Percentiles rank a stretch among this genome's conserved stretches.
phyloP scores from a whole-genome alignment of 2,888 invertebrate genomes.

The Lithosia quadra region DNA sequence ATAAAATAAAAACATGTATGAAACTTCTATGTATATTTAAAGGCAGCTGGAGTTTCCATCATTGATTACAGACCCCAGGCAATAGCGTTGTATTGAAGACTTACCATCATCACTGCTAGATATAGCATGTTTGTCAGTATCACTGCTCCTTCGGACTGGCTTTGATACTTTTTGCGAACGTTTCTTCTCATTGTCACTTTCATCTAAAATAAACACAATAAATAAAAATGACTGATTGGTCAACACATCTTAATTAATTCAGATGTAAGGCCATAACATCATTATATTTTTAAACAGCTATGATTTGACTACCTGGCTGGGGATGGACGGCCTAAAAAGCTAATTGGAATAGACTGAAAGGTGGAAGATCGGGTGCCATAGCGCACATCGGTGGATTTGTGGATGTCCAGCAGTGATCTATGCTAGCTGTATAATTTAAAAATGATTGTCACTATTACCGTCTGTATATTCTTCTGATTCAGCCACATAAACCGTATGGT shows the following conservation, averaged over 20 bases:
- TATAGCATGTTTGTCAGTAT: constrained; percentile 53
- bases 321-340: too few species aligned
- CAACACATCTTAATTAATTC: too few species aligned
- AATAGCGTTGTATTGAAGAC: constrained; percentile 1
- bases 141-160: constrained; percentile 54
- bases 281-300: too few species aligned
- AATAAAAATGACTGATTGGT: too few species aligned
- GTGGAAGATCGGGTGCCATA: neutral
- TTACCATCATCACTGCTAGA: constrained; percentile 77
- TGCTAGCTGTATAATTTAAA: neutral
- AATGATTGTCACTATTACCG: constrained; percentile 53
- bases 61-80: neutral
- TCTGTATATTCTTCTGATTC: constrained; percentile 78
- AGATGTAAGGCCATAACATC: too few species aligned
- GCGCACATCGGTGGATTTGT: too few species aligned
- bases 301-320: too few species aligned
- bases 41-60: too few species aligned
- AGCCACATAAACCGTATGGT: constrained; percentile 74
- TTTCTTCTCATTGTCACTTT: constrained; percentile 51
- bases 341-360: neutral
- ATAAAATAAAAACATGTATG: too few species aligned
- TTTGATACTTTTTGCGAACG: constrained; percentile 42
- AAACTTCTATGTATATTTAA: too few species aligned
- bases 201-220: constrained; percentile 54
- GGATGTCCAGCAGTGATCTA: too few species aligned